Base-by-base conservation (phyloP, 1,140 invertebrate species). In the Drosophila pallidifrons region DNA sequence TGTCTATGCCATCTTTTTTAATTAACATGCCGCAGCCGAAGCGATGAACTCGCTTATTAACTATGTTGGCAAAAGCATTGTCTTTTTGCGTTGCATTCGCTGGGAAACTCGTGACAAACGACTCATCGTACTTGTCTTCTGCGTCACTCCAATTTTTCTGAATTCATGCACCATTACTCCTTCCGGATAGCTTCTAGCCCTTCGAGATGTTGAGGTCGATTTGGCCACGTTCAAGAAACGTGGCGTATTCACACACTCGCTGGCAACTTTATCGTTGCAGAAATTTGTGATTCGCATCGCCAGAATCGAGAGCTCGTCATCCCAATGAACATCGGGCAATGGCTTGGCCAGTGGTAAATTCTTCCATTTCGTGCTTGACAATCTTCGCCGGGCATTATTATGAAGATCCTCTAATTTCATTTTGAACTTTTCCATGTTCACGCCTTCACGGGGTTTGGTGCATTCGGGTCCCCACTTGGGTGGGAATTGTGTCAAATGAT, bases 241-340 rank as follows among this genome's bases (percentile, higher is more conserved):
- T 4, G 52, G 30, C 2, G 30, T 35, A 7, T 55, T 55, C 52
- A 35, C 52, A 55, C 52, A 55, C 30, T 55, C 4, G 6, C 5
- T 35, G n/a, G 32, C 5, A 5, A 1, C 3, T 10, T 55, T 13
- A 20, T 47, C 6, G 52, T 55, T 28, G 25, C 52, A 55, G 25
- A 25, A 43, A 13, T 55, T 55, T 25, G 49, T 52, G 11, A 32
- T 6, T 13, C 49, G 25, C 49, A 52, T 52, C 1, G 49, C 49
- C 49, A 52, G 11, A 30, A 52, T 10, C 11, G 49, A 52, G 28
- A 52, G 49, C 5, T 52, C 49, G 8, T 30, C 2, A 13, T 52
- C 49, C 49, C 49, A 52, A 6, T 13, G 3, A 3, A 52, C 1
- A 1, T 51, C 25, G 4, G 25, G 11, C 8, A 52, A 30, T 1